phyloP scores from a whole-genome alignment of 2,113 vertebrate species.

The Penelope pileata region DNA sequence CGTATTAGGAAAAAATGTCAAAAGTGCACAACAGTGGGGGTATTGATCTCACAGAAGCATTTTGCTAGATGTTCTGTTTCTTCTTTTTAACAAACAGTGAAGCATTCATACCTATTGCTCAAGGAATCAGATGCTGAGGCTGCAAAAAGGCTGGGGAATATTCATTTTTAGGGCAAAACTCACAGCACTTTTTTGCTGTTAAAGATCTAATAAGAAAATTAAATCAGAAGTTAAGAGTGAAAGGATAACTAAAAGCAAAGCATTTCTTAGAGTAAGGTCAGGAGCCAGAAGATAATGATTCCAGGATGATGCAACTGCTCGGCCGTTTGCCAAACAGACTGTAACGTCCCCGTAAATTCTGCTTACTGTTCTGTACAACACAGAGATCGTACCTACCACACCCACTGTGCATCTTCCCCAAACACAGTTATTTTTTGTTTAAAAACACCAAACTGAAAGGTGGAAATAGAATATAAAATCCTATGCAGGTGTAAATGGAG shows the following conservation, averaged over 20 bases:
- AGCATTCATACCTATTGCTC: not conserved
- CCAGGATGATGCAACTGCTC: slow-evolving; percentile 69
- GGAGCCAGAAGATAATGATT: slow-evolving; percentile 71
- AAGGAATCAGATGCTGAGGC: not conserved
- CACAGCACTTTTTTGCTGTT: slow-evolving; percentile 5
- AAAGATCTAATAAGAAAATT: slow-evolving; percentile 44
- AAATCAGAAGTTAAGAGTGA: slow-evolving; percentile 22
- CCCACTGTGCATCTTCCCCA: not conserved
- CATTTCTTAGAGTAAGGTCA: slow-evolving; percentile 70
- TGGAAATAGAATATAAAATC: not conserved
- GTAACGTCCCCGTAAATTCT: slow-evolving; percentile 35
- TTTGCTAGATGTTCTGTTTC: not conserved
- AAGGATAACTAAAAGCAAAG: slow-evolving; percentile 49
- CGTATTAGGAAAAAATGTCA: not conserved
- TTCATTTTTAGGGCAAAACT: not conserved
- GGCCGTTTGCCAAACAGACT: slow-evolving; percentile 61
- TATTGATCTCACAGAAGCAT: not conserved
- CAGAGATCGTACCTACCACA: not conserved
- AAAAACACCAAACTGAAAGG: slow-evolving; percentile 5
- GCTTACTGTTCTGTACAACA: not conserved
- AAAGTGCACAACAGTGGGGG: not conserved
- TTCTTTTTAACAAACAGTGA: not conserved
- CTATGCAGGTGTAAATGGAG: not conserved
- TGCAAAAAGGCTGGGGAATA: not conserved
- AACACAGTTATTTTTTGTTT: not conserved